Evolutionary conservation across 2,888 invertebrate species (phyloP), one percentile per base, ranked within the genome.

Genomic region (Torymus aiolomorphi): DNA sequence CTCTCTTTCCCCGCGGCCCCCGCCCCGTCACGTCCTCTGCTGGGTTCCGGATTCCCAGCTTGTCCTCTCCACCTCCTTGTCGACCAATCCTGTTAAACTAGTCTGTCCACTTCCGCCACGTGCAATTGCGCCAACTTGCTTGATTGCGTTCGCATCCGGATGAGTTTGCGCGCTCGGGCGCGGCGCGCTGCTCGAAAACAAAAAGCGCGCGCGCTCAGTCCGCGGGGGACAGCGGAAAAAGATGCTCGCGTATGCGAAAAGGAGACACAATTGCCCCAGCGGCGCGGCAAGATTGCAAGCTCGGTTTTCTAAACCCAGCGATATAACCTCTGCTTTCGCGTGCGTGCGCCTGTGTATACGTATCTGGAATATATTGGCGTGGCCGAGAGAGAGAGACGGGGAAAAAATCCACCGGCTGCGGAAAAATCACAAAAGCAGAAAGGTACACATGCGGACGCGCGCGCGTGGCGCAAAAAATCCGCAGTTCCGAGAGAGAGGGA

Each of bases 81-180:
- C 51, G 13, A 10, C 52, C 52, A 76, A 61, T 69, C 51, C 62
- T 31, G 65, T 67, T 67, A 67, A 75, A 75, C 67, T 52, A 67
- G 61, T 76, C 63, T 49, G 66, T 66, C 14, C 71, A 52, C 57
- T 66, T 71, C 66, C 63, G 51, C 10, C 51, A 5, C 31, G 31
- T 72, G 42, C 10, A 54, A 76, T 76, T 54, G 61, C 31, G 14
- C 31, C 51, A 20, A 69, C 18, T 54, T 69, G 66, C 61, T 76
- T 70, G 70, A 75, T 75, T 66, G 57, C 57, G 51, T 31, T 63
- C 51, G 66, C 59, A 31, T 31, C 18, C 54, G 16, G 24, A 61
- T 52, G 59, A 61, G 52, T 54, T 63, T 65, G 18, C 20, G 14
- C 13, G 59, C 31, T 31, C 31, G 31, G 31, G 31, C 31, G 31